phyloP scores from a whole-genome alignment of 1,140 invertebrate genomes.

The Agrypnia vestita region DNA sequence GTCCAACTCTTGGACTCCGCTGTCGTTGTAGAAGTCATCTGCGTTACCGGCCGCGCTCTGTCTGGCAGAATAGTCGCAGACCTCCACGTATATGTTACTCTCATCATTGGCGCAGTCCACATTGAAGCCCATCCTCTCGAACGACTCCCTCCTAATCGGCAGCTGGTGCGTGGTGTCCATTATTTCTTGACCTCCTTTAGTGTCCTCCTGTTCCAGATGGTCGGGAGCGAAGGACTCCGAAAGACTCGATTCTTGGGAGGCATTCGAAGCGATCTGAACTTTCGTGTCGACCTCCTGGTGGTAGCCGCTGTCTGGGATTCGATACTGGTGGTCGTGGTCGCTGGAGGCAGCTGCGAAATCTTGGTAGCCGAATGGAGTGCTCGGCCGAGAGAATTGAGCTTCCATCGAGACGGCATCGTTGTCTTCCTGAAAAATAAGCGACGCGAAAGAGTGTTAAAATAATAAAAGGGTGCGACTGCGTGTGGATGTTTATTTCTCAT shows the following conservation, averaged over 20 bases:
- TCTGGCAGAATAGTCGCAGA: slow-evolving; percentile 21
- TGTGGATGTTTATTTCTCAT: too few species aligned
- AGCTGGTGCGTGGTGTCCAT: neutral
- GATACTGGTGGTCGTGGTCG: slow-evolving; percentile 31
- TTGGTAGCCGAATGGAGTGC: slow-evolving; percentile 3
- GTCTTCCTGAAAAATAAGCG: slow-evolving; percentile 16
- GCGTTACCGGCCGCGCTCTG: neutral
- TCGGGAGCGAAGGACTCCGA: neutral
- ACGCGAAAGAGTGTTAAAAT: too few species aligned
- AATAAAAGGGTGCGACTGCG: too few species aligned
- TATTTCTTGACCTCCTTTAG: neutral
- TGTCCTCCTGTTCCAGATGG: slow-evolving; percentile 13
- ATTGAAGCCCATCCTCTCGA: slow-evolving; percentile 28
- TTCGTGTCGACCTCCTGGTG: slow-evolving; percentile 7
- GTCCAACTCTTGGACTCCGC: slow-evolving; percentile 29
- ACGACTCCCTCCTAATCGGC: neutral
- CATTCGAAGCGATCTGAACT: neutral
- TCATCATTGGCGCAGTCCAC: slow-evolving; percentile 17
- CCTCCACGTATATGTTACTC: slow-evolving; percentile 33
- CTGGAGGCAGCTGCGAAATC: neutral
- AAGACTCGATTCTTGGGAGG: neutral
- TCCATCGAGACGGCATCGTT: neutral
- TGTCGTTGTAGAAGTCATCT: slow-evolving; percentile 35
- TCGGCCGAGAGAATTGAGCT: slow-evolving; percentile 14
- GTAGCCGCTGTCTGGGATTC: neutral